These are phyloP conservation scores for Callipepla californica DNA, from an alignment of 2,113 vertebrate species.

Conservation along the genomic window DNA sequence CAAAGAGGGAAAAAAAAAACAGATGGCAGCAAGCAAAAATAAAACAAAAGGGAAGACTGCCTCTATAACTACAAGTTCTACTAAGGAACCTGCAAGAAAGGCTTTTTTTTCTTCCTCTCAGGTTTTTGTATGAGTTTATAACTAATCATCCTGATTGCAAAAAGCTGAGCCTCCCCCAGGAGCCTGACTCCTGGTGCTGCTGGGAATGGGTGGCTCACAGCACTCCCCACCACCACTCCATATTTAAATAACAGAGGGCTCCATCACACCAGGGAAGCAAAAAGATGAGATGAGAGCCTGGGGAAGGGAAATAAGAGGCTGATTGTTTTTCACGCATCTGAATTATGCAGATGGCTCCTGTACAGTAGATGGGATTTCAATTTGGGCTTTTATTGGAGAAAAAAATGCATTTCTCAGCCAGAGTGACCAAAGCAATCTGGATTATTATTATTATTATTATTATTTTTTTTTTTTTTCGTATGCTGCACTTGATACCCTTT, in stretches of 20 bases:
- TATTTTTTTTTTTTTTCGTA: background rate
- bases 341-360: background rate
- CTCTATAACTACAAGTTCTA: rapidly evolving
- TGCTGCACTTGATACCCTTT: background rate
- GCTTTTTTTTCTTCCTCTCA: rapidly evolving
- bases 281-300: background rate
- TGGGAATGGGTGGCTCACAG: background rate
- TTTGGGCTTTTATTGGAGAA: background rate
- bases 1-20: too few relatives aligned
- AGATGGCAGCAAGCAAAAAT: background rate
- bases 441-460: too few relatives aligned
- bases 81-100: rapidly evolving
- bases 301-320: background rate
- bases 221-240: background rate
- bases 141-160: background rate
- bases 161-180: background rate
- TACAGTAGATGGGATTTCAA: background rate
- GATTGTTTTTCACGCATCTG: background rate
- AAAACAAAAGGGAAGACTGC: rapidly evolving
- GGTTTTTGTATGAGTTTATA: background rate
- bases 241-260: background rate
- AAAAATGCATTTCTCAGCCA: background rate
- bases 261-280: background rate
- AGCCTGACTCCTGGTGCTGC: background rate
- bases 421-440: background rate